Conservation (phyloP, 1,140 invertebrate genomes). For the Drosophila pseudoananassae region DNA sequence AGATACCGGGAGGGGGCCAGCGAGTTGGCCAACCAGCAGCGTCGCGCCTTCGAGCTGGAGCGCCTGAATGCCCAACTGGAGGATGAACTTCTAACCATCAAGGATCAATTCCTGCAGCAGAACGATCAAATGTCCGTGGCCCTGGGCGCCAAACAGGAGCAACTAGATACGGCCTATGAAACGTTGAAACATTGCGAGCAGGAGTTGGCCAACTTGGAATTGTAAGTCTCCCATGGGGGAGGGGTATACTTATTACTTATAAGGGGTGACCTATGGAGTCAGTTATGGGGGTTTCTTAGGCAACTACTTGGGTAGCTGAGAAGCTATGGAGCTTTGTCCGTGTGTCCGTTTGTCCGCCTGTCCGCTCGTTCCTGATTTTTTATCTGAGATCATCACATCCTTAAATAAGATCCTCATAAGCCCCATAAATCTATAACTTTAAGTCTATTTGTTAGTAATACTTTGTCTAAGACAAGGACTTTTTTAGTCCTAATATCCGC, state of each 20-base stretch:
- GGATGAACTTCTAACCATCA: constrained; percentile 25
- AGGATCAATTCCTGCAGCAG: constrained; percentile 21
- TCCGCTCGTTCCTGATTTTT: background rate
- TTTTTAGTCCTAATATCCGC: too few relatives aligned
- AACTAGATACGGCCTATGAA: constrained; percentile 4
- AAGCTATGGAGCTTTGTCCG: background rate
- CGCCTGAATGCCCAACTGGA: constrained; percentile 26
- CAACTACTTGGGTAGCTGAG: too few relatives aligned
- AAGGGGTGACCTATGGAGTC: too few relatives aligned
- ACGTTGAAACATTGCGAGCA: constrained; percentile 18
- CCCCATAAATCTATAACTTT: too few relatives aligned
- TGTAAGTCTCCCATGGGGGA: constrained; percentile 15
- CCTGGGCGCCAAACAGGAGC: constrained; percentile 17
- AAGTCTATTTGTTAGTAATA: too few relatives aligned
- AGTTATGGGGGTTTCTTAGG: too few relatives aligned
- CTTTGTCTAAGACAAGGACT: too few relatives aligned
- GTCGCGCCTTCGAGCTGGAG: constrained; percentile 11
- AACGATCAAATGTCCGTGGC: constrained; percentile 6
- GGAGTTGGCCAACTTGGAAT: constrained; percentile 7
- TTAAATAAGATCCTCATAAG: background rate
- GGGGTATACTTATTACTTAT: too few relatives aligned
- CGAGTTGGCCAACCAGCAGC: constrained; percentile 31
- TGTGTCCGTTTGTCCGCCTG: background rate
- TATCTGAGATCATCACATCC: background rate
- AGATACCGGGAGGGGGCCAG: constrained; percentile 22